A percentile compares a stretch with the other conserved stretches of the same genome.
Conservation (phyloP, 1,140 invertebrate species). For the Procambarus clarkii region DNA sequence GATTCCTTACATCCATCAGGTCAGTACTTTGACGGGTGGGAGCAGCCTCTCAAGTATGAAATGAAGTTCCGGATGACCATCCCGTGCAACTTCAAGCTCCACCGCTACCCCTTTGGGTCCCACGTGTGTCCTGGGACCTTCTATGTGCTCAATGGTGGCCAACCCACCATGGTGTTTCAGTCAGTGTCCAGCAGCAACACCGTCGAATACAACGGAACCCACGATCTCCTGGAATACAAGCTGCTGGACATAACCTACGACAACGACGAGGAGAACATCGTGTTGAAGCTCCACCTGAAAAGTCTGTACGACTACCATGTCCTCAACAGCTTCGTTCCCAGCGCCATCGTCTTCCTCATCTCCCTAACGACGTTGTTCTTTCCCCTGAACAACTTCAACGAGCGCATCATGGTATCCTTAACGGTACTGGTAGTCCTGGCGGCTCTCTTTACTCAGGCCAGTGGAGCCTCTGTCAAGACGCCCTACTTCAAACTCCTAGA, state of each 20-base stretch:
- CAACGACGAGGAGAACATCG: not conserved
- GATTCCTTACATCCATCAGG: slow-evolving; percentile 6
- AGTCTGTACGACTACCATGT: slow-evolving; percentile 54
- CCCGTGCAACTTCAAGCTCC: slow-evolving; percentile 46
- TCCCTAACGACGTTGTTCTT: slow-evolving; percentile 55
- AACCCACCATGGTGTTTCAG: not conserved
- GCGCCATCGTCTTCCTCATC: slow-evolving; percentile 51
- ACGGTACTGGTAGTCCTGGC: slow-evolving; percentile 53
- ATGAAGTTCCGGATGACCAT: slow-evolving; percentile 37
- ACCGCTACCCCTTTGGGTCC: slow-evolving; percentile 59
- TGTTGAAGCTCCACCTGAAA: slow-evolving; percentile 28
- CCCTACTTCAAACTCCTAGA: slow-evolving; percentile 57
- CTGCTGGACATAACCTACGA: slow-evolving; percentile 4
- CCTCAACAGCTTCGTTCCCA: slow-evolving; percentile 54
- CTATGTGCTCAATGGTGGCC: slow-evolving; percentile 11
- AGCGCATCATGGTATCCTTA: slow-evolving; percentile 62
- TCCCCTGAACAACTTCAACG: slow-evolving; percentile 46
- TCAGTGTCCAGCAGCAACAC: not conserved
- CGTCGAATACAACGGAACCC: slow-evolving; percentile 7
- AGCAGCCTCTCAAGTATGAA: slow-evolving; percentile 15
- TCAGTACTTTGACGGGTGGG: not conserved
- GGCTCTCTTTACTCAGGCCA: slow-evolving; percentile 49
- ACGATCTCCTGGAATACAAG: slow-evolving; percentile 19
- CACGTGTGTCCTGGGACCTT: slow-evolving; percentile 33
- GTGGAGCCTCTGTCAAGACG: slow-evolving; percentile 51